Evolutionary conservation across 2,888 invertebrate genomes (phyloP).

Genomic region (Ectobius pallidus): DNA sequence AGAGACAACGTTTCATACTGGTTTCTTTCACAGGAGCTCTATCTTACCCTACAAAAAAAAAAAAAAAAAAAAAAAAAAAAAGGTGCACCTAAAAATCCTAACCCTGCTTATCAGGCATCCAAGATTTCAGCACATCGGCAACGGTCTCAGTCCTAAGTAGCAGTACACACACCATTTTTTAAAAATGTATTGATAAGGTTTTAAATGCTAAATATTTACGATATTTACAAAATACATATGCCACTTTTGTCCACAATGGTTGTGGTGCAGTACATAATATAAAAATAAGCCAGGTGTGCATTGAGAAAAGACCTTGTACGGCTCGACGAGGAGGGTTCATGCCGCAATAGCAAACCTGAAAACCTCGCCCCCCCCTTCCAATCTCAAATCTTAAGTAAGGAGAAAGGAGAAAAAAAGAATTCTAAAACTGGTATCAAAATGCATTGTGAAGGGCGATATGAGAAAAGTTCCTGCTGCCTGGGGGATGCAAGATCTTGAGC

Average conservation of each 20-base stretch:
- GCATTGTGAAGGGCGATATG: not conserved
- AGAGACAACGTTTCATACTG: no score
- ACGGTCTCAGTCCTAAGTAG: no score
- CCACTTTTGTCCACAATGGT: not conserved
- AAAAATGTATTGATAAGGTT: no score
- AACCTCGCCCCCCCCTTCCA: not conserved
- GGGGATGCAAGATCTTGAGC: not conserved
- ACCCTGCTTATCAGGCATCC: no score
- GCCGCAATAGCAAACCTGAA: slow-evolving; percentile 12
- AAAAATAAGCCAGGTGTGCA: slow-evolving; percentile 30
- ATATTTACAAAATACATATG: not conserved
- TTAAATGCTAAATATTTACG: no score
- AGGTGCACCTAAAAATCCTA: no score
- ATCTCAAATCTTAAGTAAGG: not conserved
- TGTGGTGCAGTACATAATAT: not conserved
- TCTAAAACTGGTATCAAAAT: slow-evolving; percentile 1
- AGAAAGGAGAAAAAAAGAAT: no score
- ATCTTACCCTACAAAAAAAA: no score
- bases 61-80: no score
- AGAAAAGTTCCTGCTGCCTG: slow-evolving; percentile 8
- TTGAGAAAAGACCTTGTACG: slow-evolving; percentile 17
- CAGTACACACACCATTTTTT: no score
- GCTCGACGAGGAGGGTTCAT: not conserved
- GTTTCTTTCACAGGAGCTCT: no score
- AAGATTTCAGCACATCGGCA: no score